Evolutionary conservation across 1,140 invertebrate genomes (phyloP).

Genomic region (Aphidius ervi): DNA sequence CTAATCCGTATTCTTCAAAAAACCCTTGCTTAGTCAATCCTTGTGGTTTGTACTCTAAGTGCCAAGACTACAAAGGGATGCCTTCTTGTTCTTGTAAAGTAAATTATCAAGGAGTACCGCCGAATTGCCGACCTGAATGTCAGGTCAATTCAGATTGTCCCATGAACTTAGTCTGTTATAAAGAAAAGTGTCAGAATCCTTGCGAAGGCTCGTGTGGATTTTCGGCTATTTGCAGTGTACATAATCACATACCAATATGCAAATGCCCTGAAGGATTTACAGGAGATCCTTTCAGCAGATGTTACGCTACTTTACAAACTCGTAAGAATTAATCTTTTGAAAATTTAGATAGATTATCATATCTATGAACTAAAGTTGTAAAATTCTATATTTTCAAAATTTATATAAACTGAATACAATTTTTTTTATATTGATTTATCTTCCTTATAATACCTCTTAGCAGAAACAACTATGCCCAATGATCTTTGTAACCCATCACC

Average conservation of each 20-base stretch:
- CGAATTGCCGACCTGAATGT: slow-evolving; percentile 52
- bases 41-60: slow-evolving; percentile 53
- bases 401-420: slow-evolving; percentile 43
- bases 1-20: slow-evolving; percentile 32
- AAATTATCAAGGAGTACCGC: slow-evolving; percentile 56
- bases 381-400: slow-evolving; percentile 48
- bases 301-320: slow-evolving; percentile 45
- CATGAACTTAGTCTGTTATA: slow-evolving; percentile 45
- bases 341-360: not conserved
- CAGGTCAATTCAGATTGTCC: slow-evolving; percentile 53
- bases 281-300: slow-evolving; percentile 67
- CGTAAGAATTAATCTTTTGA: slow-evolving; percentile 30
- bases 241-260: slow-evolving; percentile 64
- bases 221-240: slow-evolving; percentile 61
- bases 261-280: slow-evolving; percentile 61
- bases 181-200: slow-evolving; percentile 50
- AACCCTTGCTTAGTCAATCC: slow-evolving; percentile 49
- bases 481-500: slow-evolving; percentile 64
- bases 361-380: too few species aligned
- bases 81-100: slow-evolving; percentile 52
- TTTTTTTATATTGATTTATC: not conserved
- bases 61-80: slow-evolving; percentile 42
- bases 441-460: slow-evolving; percentile 22
- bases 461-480: slow-evolving; percentile 22
- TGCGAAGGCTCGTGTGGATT: slow-evolving; percentile 56